A percentile compares a stretch with the other conserved stretches of the same genome.
phyloP scores from a whole-genome alignment of 2,113 vertebrate species.

The Synchiropus splendidus region DNA sequence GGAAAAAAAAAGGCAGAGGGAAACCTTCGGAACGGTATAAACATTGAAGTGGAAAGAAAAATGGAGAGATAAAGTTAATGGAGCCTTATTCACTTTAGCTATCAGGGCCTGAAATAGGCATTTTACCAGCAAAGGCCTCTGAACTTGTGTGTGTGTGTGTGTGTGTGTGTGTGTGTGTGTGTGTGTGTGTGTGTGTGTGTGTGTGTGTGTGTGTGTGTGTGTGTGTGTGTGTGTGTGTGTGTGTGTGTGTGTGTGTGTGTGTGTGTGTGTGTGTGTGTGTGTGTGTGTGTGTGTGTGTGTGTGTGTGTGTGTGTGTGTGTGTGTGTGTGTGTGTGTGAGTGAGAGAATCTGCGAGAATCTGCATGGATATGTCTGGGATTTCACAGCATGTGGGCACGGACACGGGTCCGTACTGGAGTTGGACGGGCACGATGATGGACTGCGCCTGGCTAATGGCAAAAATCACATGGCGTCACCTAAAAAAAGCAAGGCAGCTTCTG shows the following conservation, averaged over 20 bases:
- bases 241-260: background rate
- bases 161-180: too few relatives aligned
- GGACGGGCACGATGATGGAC: background rate
- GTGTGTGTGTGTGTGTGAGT: constrained; percentile 3
- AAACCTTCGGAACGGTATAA: constrained; percentile 17
- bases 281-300: too few relatives aligned
- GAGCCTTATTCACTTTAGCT: constrained; percentile 39
- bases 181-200: too few relatives aligned
- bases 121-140: constrained; percentile 24
- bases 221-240: constrained; percentile 3
- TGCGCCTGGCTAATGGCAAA: background rate
- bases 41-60: constrained; percentile 14
- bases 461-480: too few relatives aligned
- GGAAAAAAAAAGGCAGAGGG: constrained; percentile 4
- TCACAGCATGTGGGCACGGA: constrained; percentile 13
- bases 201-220: background rate
- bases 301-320: background rate
- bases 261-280: too few relatives aligned
- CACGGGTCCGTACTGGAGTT: constrained; percentile 4
- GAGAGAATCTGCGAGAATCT: background rate
- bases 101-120: constrained; percentile 40
- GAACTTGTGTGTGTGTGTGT: constrained; percentile 3
- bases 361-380: constrained; percentile 13
- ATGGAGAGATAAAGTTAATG: constrained; percentile 30
- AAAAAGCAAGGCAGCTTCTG: background rate